A percentile compares a stretch with the other conserved stretches of the same genome.
These are phyloP conservation scores for Botrylloides violaceus DNA, from an alignment of 23 tunicate species.

Conservation along the genomic window DNA sequence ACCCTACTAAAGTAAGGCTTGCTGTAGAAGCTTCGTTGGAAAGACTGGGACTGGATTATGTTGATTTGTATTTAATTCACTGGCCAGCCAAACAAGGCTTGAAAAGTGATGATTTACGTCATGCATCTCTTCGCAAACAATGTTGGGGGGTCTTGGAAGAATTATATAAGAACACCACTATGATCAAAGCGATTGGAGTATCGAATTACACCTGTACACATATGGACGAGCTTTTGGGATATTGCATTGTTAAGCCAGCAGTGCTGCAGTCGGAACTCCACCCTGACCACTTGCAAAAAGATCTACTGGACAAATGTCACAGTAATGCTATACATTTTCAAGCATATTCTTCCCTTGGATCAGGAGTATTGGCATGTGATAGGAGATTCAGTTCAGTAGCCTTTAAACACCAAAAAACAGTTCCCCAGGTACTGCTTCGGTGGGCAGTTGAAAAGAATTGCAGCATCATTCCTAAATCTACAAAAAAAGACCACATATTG, in stretches of 20 bases:
- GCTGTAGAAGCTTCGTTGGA: conserved; percentile 52
- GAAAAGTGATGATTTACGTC: conserved; percentile 25
- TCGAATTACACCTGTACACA: conserved; percentile 60
- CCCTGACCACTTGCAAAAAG: conserved; percentile 43
- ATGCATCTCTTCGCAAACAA: conserved; percentile 30
- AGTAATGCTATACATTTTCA: conserved; percentile 48
- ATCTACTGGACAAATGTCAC: conserved; percentile 34
- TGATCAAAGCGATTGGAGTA: conserved; percentile 51
- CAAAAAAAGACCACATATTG: conserved; percentile 26
- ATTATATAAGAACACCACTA: conserved; percentile 18
- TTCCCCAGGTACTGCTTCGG: conserved; percentile 48
- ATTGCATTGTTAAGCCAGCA: conserved; percentile 40
- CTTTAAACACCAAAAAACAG: conserved; percentile 29
- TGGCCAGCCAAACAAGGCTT: conserved; percentile 89
- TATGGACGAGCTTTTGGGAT: conserved; percentile 27
- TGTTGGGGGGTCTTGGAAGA: conserved; percentile 55
- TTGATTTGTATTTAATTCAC: conserved; percentile 76
- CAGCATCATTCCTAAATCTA: conserved; percentile 69
- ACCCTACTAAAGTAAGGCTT: not conserved
- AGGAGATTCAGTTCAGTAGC: conserved; percentile 22
- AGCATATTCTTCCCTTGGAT: conserved; percentile 72
- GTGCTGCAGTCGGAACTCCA: conserved; percentile 82
- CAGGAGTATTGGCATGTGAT: conserved; percentile 31
- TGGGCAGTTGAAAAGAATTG: conserved; percentile 68
- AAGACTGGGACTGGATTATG: conserved; percentile 35